phyloP scores from a whole-genome alignment of 2,113 vertebrate species.

The Nerophis ophidion region DNA sequence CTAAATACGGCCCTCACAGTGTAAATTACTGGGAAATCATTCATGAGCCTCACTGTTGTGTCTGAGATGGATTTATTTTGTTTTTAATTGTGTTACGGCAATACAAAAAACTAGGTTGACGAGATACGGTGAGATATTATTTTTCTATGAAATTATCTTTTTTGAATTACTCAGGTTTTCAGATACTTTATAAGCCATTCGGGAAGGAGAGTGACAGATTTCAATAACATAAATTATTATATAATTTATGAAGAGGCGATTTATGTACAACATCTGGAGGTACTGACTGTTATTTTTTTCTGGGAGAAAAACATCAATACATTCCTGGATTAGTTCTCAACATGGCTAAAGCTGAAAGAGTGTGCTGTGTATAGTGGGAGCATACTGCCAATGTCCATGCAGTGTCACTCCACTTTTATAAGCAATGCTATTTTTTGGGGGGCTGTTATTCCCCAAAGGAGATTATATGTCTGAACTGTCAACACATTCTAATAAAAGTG shows the following conservation, averaged over 20 bases:
- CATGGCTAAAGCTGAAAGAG: constrained; percentile 11
- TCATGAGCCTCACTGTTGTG: constrained; percentile 15
- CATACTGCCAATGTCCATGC: constrained; percentile 20
- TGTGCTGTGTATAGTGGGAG: constrained; percentile 10
- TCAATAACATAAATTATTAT: constrained; percentile 7
- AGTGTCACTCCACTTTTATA: constrained; percentile 18
- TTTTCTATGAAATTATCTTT: constrained; percentile 62
- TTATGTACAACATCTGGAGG: constrained; percentile 35
- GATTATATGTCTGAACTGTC: constrained; percentile 50
- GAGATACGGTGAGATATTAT: constrained; percentile 63
- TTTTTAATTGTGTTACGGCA: constrained; percentile 13
- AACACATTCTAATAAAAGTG: constrained; percentile 50
- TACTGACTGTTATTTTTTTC: constrained; percentile 53
- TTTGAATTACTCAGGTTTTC: constrained; percentile 66
- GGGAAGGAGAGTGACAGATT: constrained; percentile 27
- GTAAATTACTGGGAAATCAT: constrained; percentile 11
- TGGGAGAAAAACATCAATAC: constrained; percentile 18
- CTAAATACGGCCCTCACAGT: constrained; percentile 30
- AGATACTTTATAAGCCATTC: constrained; percentile 60
- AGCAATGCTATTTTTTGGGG: constrained; percentile 41
- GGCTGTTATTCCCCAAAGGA: constrained; percentile 35
- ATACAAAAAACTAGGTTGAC: constrained; percentile 6
- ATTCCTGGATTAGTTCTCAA: constrained; percentile 10
- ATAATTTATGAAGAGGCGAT: constrained; percentile 27
- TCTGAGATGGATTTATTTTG: constrained; percentile 18